These are phyloP conservation scores for Lithophane socia DNA, from an alignment of 2,888 invertebrate genomes.

Conservation along the genomic window DNA sequence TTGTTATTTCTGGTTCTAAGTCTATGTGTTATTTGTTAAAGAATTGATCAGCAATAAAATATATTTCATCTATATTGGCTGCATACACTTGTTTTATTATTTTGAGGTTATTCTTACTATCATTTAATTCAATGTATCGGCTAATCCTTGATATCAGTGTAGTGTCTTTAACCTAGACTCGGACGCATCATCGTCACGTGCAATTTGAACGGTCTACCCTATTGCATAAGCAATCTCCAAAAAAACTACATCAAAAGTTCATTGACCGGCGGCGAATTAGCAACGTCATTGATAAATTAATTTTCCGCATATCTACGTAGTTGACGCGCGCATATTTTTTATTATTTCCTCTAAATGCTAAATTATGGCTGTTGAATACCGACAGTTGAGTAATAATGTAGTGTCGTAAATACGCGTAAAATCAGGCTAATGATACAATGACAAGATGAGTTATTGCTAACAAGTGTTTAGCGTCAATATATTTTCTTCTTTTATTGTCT, in stretches of 20 bases:
- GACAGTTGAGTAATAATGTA: slow-evolving; percentile 60
- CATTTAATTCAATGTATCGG: neutral
- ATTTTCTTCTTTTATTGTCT: slow-evolving; percentile 21
- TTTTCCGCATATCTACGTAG: slow-evolving; percentile 25
- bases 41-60: slow-evolving; percentile 88
- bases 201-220: slow-evolving; percentile 28
- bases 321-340: slow-evolving; percentile 42
- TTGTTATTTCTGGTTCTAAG: slow-evolving; percentile 88
- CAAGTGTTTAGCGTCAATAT: slow-evolving; percentile 47
- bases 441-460: slow-evolving; percentile 53
- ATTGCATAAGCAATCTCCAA: slow-evolving; percentile 25
- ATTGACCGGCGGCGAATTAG: slow-evolving; percentile 25
- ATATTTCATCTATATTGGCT: slow-evolving; percentile 84
- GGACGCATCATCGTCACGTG: slow-evolving; percentile 21
- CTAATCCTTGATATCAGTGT: neutral
- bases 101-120: slow-evolving; percentile 41
- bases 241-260: slow-evolving; percentile 40
- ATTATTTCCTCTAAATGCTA: slow-evolving; percentile 47
- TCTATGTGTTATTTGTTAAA: slow-evolving; percentile 89
- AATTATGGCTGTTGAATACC: slow-evolving; percentile 57
- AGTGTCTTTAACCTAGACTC: neutral
- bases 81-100: slow-evolving; percentile 75
- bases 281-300: slow-evolving; percentile 41
- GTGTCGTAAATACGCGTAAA: slow-evolving; percentile 50
- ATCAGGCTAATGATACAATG: slow-evolving; percentile 48